A percentile compares a stretch with the other conserved stretches of the same genome.
These are phyloP conservation scores for Scarus forsteni DNA, from an alignment of 2,797 vertebrate species.

Conservation along the genomic window DNA sequence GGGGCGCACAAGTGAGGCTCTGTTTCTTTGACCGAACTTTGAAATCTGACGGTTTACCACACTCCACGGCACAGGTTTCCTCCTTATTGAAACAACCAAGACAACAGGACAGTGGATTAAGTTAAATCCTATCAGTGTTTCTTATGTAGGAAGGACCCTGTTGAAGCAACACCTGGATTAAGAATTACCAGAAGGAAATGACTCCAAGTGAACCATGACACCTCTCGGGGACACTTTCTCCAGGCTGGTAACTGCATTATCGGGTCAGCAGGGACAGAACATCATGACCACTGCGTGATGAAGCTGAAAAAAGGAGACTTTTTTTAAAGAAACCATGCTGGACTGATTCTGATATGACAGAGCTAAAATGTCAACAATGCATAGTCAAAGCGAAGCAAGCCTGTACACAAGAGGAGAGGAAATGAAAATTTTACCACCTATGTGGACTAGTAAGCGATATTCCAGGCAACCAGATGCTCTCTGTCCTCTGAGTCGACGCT, in stretches of 20 bases:
- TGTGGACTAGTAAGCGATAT: conserved; percentile 6
- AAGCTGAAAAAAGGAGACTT: not conserved
- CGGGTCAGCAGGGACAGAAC: conserved; percentile 27
- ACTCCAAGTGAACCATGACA: conserved; percentile 47
- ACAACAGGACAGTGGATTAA: conserved; percentile 73
- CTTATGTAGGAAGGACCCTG: conserved; percentile 52
- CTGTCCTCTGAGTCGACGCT: conserved; percentile 5
- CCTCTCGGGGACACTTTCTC: conserved; percentile 34
- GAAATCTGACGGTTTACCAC: conserved; percentile 55
- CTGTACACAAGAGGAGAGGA: conserved; percentile 4
- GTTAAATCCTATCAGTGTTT: conserved; percentile 71
- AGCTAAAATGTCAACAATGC: conserved; percentile 17
- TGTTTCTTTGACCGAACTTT: conserved; percentile 64
- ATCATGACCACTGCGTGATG: conserved; percentile 29
- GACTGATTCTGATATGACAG: conserved; percentile 5
- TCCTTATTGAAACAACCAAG: conserved; percentile 50
- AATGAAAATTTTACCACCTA: conserved; percentile 17
- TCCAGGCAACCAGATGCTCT: conserved; percentile 22
- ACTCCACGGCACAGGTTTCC: conserved; percentile 30
- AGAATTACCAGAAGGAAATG: conserved; percentile 61
- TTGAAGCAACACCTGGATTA: conserved; percentile 64
- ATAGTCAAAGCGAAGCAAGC: conserved; percentile 9
- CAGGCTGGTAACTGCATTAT: conserved; percentile 42
- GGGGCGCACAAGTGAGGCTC: conserved; percentile 56
- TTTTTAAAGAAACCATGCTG: not conserved